Conservation (phyloP, 2,113 vertebrate genomes). For the Pseudopipra pipra region DNA sequence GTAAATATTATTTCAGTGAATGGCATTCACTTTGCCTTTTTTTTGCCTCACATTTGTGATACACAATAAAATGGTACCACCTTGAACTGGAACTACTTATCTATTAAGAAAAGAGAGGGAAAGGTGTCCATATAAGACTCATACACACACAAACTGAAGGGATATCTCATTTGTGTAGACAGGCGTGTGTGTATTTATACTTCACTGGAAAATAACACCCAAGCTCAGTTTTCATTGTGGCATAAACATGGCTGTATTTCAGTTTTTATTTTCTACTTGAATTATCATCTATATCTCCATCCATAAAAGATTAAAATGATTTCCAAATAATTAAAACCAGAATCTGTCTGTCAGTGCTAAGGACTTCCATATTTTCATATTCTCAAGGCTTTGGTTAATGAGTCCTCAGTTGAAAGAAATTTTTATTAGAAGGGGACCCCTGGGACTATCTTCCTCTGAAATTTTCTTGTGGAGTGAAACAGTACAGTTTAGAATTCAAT, state of each 20-base stretch:
- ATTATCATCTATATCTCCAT: not conserved
- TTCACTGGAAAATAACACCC: not conserved
- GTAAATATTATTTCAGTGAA: slow-evolving; percentile 45
- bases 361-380: not conserved
- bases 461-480: not conserved
- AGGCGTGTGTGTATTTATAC: rapidly evolving
- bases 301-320: not conserved
- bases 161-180: not conserved
- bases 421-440: not conserved
- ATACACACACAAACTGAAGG: not conserved
- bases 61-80: not conserved
- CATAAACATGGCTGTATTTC: not conserved
- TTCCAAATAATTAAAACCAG: not conserved
- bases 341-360: not conserved
- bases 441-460: not conserved
- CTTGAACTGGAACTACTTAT: not conserved
- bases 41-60: not conserved
- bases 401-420: not conserved
- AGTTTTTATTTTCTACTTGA: not conserved
- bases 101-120: not conserved
- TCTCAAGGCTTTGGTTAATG: slow-evolving; percentile 12
- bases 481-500: not conserved
- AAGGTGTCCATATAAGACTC: not conserved
- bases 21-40: not conserved
- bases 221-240: not conserved